These are phyloP conservation scores for Arenaria interpres DNA, from an alignment of 2,113 vertebrate genomes.

Conservation along the genomic window DNA sequence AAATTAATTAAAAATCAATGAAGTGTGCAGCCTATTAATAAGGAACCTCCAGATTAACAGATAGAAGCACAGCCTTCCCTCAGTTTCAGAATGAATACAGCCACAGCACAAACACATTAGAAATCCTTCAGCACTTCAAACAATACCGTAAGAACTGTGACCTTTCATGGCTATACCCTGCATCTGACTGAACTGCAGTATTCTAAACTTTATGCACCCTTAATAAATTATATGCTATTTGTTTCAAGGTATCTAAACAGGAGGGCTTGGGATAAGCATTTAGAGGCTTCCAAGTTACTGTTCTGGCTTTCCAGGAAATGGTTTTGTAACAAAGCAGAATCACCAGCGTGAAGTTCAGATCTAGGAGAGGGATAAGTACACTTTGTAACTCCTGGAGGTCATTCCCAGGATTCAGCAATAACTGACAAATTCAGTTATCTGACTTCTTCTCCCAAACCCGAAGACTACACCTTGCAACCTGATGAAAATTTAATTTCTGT, in stretches of 20 bases:
- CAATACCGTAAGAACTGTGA: background rate
- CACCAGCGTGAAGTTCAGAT: background rate
- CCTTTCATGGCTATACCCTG: background rate
- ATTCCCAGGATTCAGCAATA: background rate
- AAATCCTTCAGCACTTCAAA: background rate
- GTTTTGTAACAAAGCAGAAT: background rate
- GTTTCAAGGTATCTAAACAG: background rate
- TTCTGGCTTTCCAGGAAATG: background rate
- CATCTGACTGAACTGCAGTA: background rate
- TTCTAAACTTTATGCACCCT: background rate
- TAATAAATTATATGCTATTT: background rate
- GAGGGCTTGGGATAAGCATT: background rate
- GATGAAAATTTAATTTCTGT: background rate
- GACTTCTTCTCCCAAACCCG: background rate
- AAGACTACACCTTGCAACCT: background rate
- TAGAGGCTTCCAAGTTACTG: background rate
- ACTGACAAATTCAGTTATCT: background rate
- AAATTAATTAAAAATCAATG: constrained; percentile 97
- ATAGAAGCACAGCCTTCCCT: constrained; percentile 49
- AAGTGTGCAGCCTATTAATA: constrained; percentile 86
- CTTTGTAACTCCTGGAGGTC: background rate
- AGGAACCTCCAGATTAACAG: constrained; percentile 73
- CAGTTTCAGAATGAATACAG: background rate
- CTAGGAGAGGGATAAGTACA: background rate
- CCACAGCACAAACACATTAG: background rate